Conservation (phyloP, 2,113 vertebrate genomes). For the Anolis sagrei region DNA sequence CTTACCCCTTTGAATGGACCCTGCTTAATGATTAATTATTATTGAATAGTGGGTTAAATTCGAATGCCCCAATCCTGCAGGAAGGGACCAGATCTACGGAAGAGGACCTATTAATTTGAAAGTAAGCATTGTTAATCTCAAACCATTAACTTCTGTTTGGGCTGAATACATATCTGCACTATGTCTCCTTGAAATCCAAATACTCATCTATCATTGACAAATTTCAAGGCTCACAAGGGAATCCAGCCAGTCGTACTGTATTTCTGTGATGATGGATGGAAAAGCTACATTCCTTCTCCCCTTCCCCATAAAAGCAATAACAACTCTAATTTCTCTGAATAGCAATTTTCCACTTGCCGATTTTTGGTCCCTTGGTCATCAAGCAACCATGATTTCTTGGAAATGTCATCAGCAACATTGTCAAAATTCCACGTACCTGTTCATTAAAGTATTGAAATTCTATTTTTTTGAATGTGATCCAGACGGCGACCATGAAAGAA, state of each 20-base stretch:
- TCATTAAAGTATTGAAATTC: constrained; percentile 59
- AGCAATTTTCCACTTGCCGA: constrained; percentile 37
- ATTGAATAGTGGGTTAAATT: background rate
- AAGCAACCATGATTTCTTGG: constrained; percentile 52
- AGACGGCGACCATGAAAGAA: constrained; percentile 55
- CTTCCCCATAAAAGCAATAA: constrained; percentile 47
- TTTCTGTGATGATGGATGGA: constrained; percentile 23
- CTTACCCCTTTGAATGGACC: too few species aligned
- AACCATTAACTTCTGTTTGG: constrained; percentile 28
- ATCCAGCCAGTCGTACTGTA: background rate
- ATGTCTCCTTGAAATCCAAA: constrained; percentile 34
- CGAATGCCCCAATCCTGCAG: background rate
- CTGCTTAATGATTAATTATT: too few species aligned
- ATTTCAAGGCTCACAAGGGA: constrained; percentile 20
- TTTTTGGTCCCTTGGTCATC: constrained; percentile 42
- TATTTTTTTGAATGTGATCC: constrained; percentile 49
- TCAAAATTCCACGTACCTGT: constrained; percentile 62
- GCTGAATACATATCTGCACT: constrained; percentile 15
- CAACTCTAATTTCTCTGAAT: constrained; percentile 28
- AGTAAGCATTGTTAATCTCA: constrained; percentile 12
- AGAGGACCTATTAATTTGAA: constrained; percentile 4
- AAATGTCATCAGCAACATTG: constrained; percentile 51
- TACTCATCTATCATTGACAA: constrained; percentile 41
- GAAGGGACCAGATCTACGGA: background rate
- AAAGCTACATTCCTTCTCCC: constrained; percentile 7